A percentile compares a stretch with the other conserved stretches of the same genome.
Evolutionary conservation across 2,797 vertebrate species (phyloP).

Genomic region (Hafferia zeledoni): DNA sequence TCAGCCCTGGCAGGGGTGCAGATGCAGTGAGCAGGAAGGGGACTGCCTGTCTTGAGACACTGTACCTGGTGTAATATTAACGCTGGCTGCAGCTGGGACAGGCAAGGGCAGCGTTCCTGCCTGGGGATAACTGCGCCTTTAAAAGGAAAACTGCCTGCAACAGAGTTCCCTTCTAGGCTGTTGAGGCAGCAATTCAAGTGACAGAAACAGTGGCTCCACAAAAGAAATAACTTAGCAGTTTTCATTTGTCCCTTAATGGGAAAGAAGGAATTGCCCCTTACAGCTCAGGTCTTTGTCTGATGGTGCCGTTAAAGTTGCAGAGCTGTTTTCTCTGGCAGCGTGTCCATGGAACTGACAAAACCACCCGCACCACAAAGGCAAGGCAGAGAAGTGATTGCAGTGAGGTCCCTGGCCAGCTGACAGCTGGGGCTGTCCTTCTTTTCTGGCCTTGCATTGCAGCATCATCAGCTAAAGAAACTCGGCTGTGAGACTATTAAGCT

Average conservation of each 20-base stretch:
- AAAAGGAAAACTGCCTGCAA: background rate
- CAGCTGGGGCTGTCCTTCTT: conserved; percentile 2
- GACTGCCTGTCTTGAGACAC: background rate
- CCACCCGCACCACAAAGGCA: background rate
- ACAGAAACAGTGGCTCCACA: background rate
- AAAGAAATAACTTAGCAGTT: background rate
- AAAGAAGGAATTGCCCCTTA: background rate
- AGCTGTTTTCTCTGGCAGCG: conserved; percentile 31
- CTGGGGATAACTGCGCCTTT: background rate
- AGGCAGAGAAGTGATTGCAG: background rate
- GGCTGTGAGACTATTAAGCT: background rate
- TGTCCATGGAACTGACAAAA: conserved; percentile 47
- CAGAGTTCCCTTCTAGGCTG: background rate
- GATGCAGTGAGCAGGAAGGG: background rate
- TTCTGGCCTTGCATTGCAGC: background rate
- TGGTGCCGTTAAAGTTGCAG: background rate
- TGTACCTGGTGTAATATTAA: background rate
- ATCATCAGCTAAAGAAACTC: background rate
- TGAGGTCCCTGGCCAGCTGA: background rate
- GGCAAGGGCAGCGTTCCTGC: background rate
- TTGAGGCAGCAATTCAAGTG: background rate
- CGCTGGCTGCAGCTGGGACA: background rate
- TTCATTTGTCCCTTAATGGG: background rate
- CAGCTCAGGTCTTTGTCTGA: background rate
- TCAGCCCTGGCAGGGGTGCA: background rate